A percentile compares a stretch with the other conserved stretches of the same genome.
phyloP scores from a whole-genome alignment of 2,797 vertebrate genomes.

The Chaunax sp. region DNA sequence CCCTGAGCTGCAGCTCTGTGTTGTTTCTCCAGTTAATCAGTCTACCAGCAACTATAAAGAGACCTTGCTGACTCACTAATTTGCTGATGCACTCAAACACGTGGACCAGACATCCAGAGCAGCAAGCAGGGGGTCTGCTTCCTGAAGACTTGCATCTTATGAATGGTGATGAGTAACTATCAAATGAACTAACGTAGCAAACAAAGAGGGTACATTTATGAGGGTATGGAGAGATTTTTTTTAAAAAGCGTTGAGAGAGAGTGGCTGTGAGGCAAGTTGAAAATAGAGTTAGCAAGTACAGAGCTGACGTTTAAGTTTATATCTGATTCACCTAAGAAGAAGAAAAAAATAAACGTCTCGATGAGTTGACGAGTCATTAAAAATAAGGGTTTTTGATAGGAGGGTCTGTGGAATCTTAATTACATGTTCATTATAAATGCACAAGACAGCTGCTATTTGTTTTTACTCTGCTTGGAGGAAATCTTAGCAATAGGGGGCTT shows the following conservation, averaged over 20 bases:
- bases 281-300: constrained; percentile 3
- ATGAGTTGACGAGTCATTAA: constrained; percentile 25
- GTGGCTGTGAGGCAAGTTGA: background rate
- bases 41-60: constrained; percentile 48
- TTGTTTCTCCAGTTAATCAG: constrained; percentile 52
- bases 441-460: background rate
- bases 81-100: constrained; percentile 34
- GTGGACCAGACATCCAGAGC: constrained; percentile 35
- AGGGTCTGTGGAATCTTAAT: constrained; percentile 5
- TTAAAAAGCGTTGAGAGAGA: background rate
- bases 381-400: background rate
- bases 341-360: background rate
- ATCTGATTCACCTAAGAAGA: constrained; percentile 18
- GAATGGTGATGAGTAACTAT: constrained; percentile 35
- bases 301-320: background rate
- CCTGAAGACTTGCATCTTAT: constrained; percentile 20
- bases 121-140: constrained; percentile 21
- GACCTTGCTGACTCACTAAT: constrained; percentile 61
- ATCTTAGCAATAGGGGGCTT: constrained; percentile 3
- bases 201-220: background rate
- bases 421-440: background rate
- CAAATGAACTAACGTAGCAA: background rate
- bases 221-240: constrained; percentile 11
- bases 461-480: background rate
- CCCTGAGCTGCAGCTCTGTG: constrained; percentile 14